These are phyloP conservation scores for Aleiodes testaceus DNA, from an alignment of 2,888 invertebrate species.

Conservation along the genomic window DNA sequence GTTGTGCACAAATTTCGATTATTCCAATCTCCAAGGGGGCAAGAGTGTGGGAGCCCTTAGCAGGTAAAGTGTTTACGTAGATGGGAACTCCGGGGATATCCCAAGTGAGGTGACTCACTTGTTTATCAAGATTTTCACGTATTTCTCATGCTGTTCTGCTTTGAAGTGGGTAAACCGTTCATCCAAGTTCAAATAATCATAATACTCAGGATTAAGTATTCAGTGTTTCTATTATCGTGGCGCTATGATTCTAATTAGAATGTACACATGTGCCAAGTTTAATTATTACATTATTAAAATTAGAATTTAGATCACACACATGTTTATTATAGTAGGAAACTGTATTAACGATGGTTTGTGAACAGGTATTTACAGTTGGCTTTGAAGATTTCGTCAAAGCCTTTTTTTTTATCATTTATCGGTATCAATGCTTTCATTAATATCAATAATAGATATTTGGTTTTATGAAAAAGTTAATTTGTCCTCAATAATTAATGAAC, in stretches of 20 bases:
- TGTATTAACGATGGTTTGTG: neutral
- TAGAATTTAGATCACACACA: neutral
- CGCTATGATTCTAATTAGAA: too few relatives aligned
- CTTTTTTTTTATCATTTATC: neutral
- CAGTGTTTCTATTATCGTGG: too few relatives aligned
- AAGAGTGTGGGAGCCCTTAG: neutral
- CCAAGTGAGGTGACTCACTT: constrained; percentile 17
- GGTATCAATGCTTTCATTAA: neutral
- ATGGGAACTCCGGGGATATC: neutral
- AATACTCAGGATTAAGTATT: too few relatives aligned
- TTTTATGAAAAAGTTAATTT: too few relatives aligned
- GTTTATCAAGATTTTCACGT: neutral
- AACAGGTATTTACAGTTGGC: too few relatives aligned
- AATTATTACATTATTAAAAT: constrained; percentile 1
- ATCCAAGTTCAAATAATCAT: neutral
- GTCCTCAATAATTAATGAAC: too few relatives aligned
- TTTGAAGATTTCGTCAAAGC: too few relatives aligned
- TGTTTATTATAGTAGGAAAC: neutral
- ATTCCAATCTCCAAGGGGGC: neutral
- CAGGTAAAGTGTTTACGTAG: constrained; percentile 49
- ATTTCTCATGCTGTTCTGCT: neutral
- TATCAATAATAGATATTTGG: too few relatives aligned
- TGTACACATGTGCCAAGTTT: neutral
- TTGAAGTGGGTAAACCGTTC: neutral
- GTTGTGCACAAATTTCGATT: constrained; percentile 40